phyloP scores from a whole-genome alignment of 2,888 invertebrate species.

The Linnaemya tessellans region DNA sequence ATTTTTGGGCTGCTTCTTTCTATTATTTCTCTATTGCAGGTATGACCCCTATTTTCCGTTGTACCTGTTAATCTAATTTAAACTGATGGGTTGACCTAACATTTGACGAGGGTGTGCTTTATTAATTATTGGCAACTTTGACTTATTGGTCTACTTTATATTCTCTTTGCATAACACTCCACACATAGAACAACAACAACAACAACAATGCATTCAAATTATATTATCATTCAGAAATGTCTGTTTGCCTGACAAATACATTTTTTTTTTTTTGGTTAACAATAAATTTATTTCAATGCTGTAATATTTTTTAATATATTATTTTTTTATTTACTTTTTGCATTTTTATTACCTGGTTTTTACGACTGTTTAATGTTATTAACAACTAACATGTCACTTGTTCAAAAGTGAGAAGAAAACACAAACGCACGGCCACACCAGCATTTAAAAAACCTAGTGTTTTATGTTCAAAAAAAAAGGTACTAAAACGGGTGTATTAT shows the following conservation, averaged over 20 bases:
- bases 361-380: slow-evolving; percentile 58
- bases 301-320: background rate
- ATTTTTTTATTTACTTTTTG: slow-evolving; percentile 2
- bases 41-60: no score
- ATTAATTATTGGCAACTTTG: slow-evolving; percentile 11
- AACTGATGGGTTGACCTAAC: background rate
- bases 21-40: no score
- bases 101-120: background rate
- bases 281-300: slow-evolving; percentile 13
- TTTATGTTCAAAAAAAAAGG: slow-evolving; percentile 30
- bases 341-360: slow-evolving; percentile 45
- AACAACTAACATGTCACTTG: slow-evolving; percentile 58
- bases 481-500: slow-evolving; percentile 48
- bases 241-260: slow-evolving; percentile 5
- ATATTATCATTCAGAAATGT: background rate
- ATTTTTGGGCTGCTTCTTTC: no score
- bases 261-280: background rate
- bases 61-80: background rate
- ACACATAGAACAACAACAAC: background rate
- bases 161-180: background rate
- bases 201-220: background rate
- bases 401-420: slow-evolving; percentile 9
- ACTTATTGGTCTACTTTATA: background rate
- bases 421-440: background rate
- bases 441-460: background rate